Evolutionary conservation across 2,797 vertebrate genomes (phyloP).

Genomic region (Streptopelia turtur): DNA sequence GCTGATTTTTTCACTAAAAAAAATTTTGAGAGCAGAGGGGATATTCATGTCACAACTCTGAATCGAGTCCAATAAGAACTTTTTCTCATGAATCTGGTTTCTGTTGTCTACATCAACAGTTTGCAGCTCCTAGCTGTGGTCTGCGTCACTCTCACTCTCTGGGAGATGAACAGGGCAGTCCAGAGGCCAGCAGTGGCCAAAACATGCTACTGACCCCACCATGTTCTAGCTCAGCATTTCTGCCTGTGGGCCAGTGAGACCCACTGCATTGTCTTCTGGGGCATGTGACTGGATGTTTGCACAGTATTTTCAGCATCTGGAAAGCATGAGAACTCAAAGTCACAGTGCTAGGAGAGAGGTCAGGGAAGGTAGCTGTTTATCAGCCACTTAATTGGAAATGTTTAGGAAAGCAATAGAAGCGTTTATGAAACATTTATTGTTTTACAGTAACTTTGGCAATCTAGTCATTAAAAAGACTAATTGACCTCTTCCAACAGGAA

Average conservation of each 20-base stretch:
- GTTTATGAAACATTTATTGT: conserved; percentile 5
- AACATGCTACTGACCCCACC: not conserved
- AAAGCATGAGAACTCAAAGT: not conserved
- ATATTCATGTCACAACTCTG: not conserved
- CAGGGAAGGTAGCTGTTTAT: not conserved
- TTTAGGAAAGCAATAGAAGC: not conserved
- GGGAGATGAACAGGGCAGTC: not conserved
- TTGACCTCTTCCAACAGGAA: conserved; percentile 88
- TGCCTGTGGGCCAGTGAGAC: not conserved
- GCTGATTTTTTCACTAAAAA: not conserved
- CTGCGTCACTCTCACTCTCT: not conserved
- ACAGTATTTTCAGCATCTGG: not conserved
- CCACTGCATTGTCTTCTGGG: not conserved
- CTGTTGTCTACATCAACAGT: not conserved
- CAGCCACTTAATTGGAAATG: not conserved
- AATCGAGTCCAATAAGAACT: not conserved
- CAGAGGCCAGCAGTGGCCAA: not conserved
- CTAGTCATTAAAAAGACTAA: conserved; percentile 69
- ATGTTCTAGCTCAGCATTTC: not conserved
- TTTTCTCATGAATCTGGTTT: not conserved
- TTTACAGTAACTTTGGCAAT: conserved; percentile 8
- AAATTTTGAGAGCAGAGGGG: not conserved
- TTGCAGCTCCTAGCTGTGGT: not conserved
- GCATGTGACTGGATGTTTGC: not conserved
- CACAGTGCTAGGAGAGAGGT: not conserved